These are phyloP conservation scores for Leptinotarsa lineolata DNA, from an alignment of 1,140 invertebrate genomes.

Conservation along the genomic window DNA sequence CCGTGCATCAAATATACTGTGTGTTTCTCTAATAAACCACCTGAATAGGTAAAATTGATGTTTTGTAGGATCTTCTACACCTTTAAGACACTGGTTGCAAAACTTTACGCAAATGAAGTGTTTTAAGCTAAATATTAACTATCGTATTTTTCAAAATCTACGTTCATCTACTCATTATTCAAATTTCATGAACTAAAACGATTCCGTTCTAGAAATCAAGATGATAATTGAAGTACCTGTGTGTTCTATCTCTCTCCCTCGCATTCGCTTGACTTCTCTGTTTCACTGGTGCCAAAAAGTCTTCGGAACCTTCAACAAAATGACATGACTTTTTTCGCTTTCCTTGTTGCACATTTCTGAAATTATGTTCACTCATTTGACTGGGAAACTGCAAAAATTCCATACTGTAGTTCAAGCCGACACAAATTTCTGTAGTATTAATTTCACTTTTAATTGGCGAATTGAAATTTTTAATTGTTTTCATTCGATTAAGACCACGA, in stretches of 20 bases:
- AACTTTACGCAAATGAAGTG: too few species aligned
- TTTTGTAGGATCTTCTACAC: too few species aligned
- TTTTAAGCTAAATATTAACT: too few species aligned
- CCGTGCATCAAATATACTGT: too few species aligned
- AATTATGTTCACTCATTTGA: slow-evolving; percentile 15
- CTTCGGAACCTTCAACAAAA: slow-evolving; percentile 11
- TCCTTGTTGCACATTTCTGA: not conserved
- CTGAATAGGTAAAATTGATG: too few species aligned
- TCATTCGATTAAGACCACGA: not conserved
- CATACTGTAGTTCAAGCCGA: not conserved
- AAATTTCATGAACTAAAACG: too few species aligned
- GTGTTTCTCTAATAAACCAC: too few species aligned
- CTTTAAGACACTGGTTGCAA: too few species aligned
- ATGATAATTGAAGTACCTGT: slow-evolving; percentile 63
- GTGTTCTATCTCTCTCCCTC: slow-evolving; percentile 73
- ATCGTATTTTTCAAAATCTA: too few species aligned
- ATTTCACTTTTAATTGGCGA: not conserved
- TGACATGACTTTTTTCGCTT: not conserved
- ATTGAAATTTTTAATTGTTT: slow-evolving; percentile 1
- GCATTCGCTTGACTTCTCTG: slow-evolving; percentile 74
- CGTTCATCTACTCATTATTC: too few species aligned
- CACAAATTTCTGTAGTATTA: not conserved
- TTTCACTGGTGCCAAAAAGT: slow-evolving; percentile 48
- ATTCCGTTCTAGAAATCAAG: not conserved
- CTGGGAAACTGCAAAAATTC: slow-evolving; percentile 21